A percentile compares a stretch with the other conserved stretches of the same genome.
Evolutionary conservation across 2,113 vertebrate species (phyloP).

Genomic region (Strigops habroptila): DNA sequence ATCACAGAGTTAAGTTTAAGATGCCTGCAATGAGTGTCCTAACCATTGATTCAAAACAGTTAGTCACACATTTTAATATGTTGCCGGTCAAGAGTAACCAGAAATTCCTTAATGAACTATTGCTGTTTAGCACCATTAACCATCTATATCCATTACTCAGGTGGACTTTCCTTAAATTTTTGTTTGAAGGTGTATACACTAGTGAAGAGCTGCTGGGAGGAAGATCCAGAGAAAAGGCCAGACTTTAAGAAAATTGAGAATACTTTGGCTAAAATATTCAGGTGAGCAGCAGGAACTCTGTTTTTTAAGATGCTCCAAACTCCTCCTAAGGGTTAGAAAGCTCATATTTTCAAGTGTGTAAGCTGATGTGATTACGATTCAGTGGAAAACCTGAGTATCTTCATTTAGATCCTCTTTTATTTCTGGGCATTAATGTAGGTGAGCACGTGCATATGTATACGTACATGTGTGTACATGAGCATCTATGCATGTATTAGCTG

Average conservation of each 20-base stretch:
- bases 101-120: not conserved
- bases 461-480: not conserved
- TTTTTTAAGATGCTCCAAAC: not conserved
- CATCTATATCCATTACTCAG: not conserved
- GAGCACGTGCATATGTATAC: not conserved
- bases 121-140: not conserved
- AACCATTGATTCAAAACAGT: conserved; percentile 12
- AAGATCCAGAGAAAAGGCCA: conserved; percentile 94
- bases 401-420: not conserved
- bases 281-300: conserved; percentile 68
- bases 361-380: not conserved
- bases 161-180: not conserved
- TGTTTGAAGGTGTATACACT: conserved; percentile 80
- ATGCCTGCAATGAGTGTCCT: not conserved
- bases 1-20: conserved; percentile 19
- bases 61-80: conserved; percentile 41
- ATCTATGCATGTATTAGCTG: not conserved
- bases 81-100: not conserved
- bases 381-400: not conserved
- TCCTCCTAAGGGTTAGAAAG: not conserved
- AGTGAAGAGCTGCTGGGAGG: conserved; percentile 95
- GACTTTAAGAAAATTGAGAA: conserved; percentile 95
- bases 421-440: not conserved
- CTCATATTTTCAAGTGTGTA: not conserved
- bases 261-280: conserved; percentile 90